A percentile compares a stretch with the other conserved stretches of the same genome.
Evolutionary conservation across 2,113 vertebrate genomes (phyloP).

Genomic region (Heliornis fulica): DNA sequence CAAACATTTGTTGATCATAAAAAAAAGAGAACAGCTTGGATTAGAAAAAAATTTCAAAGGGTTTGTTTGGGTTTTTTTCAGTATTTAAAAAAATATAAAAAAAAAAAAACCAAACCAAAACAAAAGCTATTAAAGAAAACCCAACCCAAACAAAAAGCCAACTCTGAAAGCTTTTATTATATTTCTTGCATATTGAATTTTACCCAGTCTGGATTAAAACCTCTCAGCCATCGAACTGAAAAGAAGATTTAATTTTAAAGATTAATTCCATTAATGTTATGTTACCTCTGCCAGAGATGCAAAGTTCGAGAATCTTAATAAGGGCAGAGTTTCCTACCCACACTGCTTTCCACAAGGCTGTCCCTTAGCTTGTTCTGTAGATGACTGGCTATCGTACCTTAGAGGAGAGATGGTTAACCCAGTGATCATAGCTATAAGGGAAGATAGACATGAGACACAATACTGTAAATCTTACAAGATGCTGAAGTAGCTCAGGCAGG

Average conservation of each 20-base stretch:
- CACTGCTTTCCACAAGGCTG: neutral
- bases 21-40: neutral
- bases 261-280: neutral
- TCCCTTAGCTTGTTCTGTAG: neutral
- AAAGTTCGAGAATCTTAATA: neutral
- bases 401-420: neutral
- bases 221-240: neutral
- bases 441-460: neutral
- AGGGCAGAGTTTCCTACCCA: neutral
- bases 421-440: neutral
- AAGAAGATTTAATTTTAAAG: no score
- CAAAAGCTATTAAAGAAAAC: no score
- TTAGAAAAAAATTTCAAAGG: neutral
- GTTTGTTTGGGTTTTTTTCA: neutral
- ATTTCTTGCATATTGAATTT: neutral
- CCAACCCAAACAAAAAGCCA: neutral
- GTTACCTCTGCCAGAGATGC: neutral
- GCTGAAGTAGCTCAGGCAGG: neutral
- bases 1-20: neutral
- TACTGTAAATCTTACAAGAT: neutral
- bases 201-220: neutral
- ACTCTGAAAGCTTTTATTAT: neutral
- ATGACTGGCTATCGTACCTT: neutral
- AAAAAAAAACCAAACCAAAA: fast-evolving
- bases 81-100: neutral